Evolutionary conservation across 2,888 invertebrate species (phyloP).

Genomic region (Chalcis sispes): DNA sequence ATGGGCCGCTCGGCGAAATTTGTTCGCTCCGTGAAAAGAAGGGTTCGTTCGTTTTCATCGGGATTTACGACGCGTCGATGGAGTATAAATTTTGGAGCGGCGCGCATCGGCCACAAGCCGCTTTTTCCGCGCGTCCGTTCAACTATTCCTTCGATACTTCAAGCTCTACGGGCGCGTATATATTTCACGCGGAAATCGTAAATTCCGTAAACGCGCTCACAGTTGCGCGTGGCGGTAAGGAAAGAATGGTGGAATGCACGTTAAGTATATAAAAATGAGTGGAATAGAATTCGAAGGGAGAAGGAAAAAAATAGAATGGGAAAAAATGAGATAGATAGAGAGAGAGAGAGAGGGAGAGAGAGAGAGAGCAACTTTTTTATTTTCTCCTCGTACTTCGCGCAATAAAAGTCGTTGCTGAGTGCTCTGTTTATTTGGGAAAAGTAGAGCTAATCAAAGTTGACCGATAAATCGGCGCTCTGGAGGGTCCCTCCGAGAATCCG

Average conservation of each 20-base stretch:
- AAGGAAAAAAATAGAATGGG: too few relatives aligned
- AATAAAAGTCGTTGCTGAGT: slow-evolving; percentile 31
- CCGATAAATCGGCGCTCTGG: slow-evolving; percentile 47
- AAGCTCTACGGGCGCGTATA: background rate
- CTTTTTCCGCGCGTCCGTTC: background rate
- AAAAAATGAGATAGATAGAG: too few relatives aligned
- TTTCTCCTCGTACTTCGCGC: background rate
- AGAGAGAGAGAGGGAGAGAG: background rate
- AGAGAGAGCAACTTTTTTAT: slow-evolving; percentile 7
- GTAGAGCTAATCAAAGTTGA: slow-evolving; percentile 49
- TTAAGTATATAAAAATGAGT: too few relatives aligned
- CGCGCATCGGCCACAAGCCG: background rate
- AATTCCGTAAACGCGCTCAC: background rate
- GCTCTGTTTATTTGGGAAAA: slow-evolving; percentile 35
- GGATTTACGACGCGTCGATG: slow-evolving; percentile 41
- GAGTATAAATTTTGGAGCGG: slow-evolving; percentile 32
- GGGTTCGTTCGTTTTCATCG: slow-evolving; percentile 29
- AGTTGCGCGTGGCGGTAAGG: background rate
- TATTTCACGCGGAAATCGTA: slow-evolving; percentile 14
- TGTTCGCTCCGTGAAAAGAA: background rate
- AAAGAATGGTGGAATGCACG: too few relatives aligned
- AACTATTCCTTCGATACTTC: background rate
- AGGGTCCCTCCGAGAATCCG: too few relatives aligned
- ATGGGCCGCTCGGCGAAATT: too few relatives aligned
- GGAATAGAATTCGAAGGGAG: too few relatives aligned